Percentiles rank a stretch among this genome's conserved stretches.
phyloP scores from a whole-genome alignment of 2,888 invertebrate genomes.

The Habrosyne pyritoides region DNA sequence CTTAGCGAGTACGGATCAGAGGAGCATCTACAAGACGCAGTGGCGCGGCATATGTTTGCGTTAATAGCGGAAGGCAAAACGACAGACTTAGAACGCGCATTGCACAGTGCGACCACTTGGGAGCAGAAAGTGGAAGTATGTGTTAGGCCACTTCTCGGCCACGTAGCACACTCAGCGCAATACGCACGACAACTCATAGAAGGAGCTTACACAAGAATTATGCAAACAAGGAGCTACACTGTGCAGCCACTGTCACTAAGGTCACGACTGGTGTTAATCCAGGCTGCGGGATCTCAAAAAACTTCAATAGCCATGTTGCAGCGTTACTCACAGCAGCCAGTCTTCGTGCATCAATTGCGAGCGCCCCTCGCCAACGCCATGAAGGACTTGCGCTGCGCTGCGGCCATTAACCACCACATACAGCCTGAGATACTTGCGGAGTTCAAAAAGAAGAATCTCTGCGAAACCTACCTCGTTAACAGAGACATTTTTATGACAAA shows the following conservation, averaged over 20 bases:
- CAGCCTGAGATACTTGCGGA: conserved; percentile 35
- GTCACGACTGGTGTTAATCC: conserved; percentile 44
- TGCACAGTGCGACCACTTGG: conserved; percentile 20
- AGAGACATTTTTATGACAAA: conserved; percentile 35
- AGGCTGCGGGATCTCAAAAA: conserved; percentile 15
- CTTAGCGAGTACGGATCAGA: conserved; percentile 28
- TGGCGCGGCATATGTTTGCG: conserved; percentile 36
- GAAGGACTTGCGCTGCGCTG: conserved; percentile 44
- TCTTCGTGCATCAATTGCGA: conserved; percentile 39
- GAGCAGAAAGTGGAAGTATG: conserved; percentile 27
- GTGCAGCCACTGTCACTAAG: conserved; percentile 27
- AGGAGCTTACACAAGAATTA: conserved; percentile 41
- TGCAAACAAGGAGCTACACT: conserved; percentile 27
- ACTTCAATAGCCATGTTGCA: conserved; percentile 19
- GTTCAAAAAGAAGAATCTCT: conserved; percentile 48
- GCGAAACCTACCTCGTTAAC: conserved; percentile 50
- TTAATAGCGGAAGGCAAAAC: conserved; percentile 24
- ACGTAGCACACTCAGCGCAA: conserved; percentile 53
- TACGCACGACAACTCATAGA: conserved; percentile 50
- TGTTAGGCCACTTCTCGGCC: conserved; percentile 46
- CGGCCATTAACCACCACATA: conserved; percentile 51
- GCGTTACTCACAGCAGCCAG: conserved; percentile 35
- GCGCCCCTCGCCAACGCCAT: conserved; percentile 37
- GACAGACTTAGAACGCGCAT: conserved; percentile 14
- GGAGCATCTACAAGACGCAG: conserved; percentile 33